Percentiles rank a stretch among this genome's conserved stretches.
phyloP scores from a whole-genome alignment of 2,113 vertebrate species.

The Nibea albiflora region DNA sequence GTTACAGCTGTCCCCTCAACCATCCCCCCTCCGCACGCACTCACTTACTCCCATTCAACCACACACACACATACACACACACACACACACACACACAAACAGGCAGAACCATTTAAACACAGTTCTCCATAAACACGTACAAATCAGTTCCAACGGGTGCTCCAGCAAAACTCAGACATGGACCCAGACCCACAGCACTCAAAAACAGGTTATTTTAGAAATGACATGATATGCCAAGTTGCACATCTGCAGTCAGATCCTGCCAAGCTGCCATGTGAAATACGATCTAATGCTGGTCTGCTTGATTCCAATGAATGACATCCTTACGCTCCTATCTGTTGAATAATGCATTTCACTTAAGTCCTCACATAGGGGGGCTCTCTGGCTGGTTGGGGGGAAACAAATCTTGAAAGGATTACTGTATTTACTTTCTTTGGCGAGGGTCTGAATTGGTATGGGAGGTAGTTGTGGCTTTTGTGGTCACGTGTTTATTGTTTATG shows the following conservation, averaged over 20 bases:
- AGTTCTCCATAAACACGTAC: constrained; percentile 73
- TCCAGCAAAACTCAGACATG: constrained; percentile 63
- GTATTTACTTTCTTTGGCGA: constrained; percentile 80
- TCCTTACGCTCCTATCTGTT: constrained; percentile 74
- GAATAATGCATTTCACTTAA: constrained; percentile 70
- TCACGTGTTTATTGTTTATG: constrained; percentile 84
- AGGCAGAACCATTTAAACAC: constrained; percentile 67
- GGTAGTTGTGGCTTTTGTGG: constrained; percentile 80
- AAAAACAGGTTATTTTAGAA: constrained; percentile 81
- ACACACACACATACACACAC: constrained; percentile 56
- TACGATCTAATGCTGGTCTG: constrained; percentile 64
- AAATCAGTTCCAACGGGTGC: constrained; percentile 66
- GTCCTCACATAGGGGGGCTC: constrained; percentile 35
- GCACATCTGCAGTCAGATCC: constrained; percentile 86
- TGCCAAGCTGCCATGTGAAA: constrained; percentile 81
- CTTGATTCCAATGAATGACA: constrained; percentile 80
- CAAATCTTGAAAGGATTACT: constrained; percentile 85
- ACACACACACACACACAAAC: constrained; percentile 36
- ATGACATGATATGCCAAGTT: constrained; percentile 83
- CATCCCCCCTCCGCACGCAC: constrained; percentile 75
- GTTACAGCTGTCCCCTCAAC: constrained; percentile 86
- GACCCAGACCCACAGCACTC: constrained; percentile 67
- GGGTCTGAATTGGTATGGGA: constrained; percentile 68
- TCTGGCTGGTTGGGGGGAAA: constrained; percentile 60
- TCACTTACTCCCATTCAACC: constrained; percentile 76